These are phyloP conservation scores for Cephus runcator DNA, from an alignment of 2,888 invertebrate species.

Conservation along the genomic window DNA sequence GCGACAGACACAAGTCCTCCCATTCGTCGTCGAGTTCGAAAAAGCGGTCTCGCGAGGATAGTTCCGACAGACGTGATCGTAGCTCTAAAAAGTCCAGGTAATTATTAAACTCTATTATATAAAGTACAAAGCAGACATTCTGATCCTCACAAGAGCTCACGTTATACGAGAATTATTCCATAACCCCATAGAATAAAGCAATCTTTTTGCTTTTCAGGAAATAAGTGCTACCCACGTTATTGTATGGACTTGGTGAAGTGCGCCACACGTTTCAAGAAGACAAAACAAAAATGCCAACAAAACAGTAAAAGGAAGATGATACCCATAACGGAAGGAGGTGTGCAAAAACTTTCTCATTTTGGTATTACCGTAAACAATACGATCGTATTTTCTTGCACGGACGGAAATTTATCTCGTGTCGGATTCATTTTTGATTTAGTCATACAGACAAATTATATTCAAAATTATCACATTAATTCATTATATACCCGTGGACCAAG, in stretches of 20 bases:
- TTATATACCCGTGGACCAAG: not conserved
- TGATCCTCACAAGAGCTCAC: not conserved
- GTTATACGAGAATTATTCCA: not conserved
- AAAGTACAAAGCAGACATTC: not conserved
- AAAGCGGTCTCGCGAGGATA: conserved; percentile 83
- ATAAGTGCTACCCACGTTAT: conserved; percentile 26
- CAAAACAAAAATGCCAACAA: not conserved
- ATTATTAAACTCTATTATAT: conserved; percentile 23
- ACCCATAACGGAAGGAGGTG: conserved; percentile 3
- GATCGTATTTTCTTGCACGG: conserved; percentile 47
- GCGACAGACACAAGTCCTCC: conserved; percentile 65
- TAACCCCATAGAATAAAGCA: not conserved
- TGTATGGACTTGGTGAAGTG: conserved; percentile 10
- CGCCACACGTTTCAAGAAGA: not conserved
- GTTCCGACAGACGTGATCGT: conserved; percentile 72
- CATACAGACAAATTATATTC: not conserved
- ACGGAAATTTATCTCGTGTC: conserved; percentile 8
- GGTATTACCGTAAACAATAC: conserved; percentile 23
- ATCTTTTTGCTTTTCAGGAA: conserved; percentile 34
- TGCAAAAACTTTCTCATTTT: conserved; percentile 33
- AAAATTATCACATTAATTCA: not conserved
- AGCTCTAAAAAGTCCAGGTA: conserved; percentile 79
- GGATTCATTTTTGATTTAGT: not conserved
- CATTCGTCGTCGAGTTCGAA: conserved; percentile 68
- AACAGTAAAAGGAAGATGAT: not conserved